Evolutionary conservation across 2,797 vertebrate species (phyloP), one percentile per base, ranked within the genome.

Genomic region (Sebastes ruberrimus): DNA sequence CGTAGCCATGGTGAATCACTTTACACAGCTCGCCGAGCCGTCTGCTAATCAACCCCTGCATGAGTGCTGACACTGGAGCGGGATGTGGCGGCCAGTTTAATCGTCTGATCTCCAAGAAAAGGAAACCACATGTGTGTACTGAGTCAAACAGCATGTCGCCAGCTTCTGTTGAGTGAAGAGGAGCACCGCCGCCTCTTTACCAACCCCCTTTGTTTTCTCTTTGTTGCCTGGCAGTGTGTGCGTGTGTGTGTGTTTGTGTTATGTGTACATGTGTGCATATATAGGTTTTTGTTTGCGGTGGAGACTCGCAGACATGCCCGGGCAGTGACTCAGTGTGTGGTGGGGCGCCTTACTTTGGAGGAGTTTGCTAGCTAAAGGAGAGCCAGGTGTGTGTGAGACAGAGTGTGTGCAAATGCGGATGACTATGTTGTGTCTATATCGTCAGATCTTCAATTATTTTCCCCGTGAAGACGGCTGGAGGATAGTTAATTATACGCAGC

Each of bases 241-340:
- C 61, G 56, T 71, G 20, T 74, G 59, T 69, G 64, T 60, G 38
- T 42, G 38, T 88, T 55, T 78, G 72, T 82, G 38, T 42, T 16
- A 55, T 35, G 18, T 62, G 46, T 53, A 53, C 49, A 63, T 76
- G 46, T 80, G 76, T 68, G 27, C 63, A 25, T 59, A 52, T 73
- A 71, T 72, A 67, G 64, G 62, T 63, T 74, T 88, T 61, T 78
- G 72, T 82, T 74, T 83, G 88, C 18, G 55, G 81, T 78, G 85
- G 73, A 85, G 85, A 62, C 81, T 70, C 0, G 5, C 49, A 80
- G 88, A 88, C 89, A 74, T 93, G 90, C 82, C 92, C 89, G 42
- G 80, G 80, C 83, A 60, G 67, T 94, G 95, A 95, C 84, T 95
- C 92, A 94, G 78, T 13, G 18, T 53, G 80, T 73, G 88, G 85